phyloP scores from a whole-genome alignment of 2,888 invertebrate genomes.

The Thymelicus sylvestris region DNA sequence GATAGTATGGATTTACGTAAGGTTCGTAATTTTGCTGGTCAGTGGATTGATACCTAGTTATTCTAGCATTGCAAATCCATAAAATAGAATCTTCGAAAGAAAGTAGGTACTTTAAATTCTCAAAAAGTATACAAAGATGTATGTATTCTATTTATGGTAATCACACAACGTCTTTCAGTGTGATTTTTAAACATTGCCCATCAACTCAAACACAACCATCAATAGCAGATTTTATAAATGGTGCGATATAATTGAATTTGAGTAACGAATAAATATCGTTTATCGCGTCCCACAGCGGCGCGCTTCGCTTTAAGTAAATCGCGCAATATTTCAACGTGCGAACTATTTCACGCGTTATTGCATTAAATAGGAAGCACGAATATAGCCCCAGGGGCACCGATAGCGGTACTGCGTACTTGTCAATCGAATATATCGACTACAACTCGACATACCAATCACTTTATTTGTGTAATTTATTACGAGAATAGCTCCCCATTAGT shows the following conservation, averaged over 20 bases:
- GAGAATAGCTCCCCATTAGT: background rate
- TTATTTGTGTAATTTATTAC: background rate
- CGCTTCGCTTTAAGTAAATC: constrained; percentile 4
- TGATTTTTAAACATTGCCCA: too few species aligned
- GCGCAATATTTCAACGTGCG: constrained; percentile 1
- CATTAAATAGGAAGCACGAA: constrained; percentile 7
- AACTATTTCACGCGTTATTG: constrained; percentile 5
- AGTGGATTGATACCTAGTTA: too few species aligned
- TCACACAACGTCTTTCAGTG: too few species aligned
- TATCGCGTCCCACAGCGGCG: constrained; percentile 2
- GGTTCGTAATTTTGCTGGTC: too few species aligned
- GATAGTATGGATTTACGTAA: too few species aligned
- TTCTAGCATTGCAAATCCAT: too few species aligned
- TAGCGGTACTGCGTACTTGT: constrained; percentile 1
- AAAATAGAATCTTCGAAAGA: too few species aligned
- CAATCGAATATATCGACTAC: constrained; percentile 1
- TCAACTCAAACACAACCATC: background rate
- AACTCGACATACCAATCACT: background rate
- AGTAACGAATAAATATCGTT: constrained; percentile 3
- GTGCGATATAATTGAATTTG: constrained; percentile 2
- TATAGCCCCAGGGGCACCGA: background rate
- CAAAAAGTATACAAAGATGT: too few species aligned
- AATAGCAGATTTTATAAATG: background rate
- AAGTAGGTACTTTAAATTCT: too few species aligned
- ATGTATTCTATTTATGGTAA: too few species aligned